A percentile compares a stretch with the other conserved stretches of the same genome.
phyloP scores from a whole-genome alignment of 2,797 vertebrate genomes.

The Sciurus carolinensis region DNA sequence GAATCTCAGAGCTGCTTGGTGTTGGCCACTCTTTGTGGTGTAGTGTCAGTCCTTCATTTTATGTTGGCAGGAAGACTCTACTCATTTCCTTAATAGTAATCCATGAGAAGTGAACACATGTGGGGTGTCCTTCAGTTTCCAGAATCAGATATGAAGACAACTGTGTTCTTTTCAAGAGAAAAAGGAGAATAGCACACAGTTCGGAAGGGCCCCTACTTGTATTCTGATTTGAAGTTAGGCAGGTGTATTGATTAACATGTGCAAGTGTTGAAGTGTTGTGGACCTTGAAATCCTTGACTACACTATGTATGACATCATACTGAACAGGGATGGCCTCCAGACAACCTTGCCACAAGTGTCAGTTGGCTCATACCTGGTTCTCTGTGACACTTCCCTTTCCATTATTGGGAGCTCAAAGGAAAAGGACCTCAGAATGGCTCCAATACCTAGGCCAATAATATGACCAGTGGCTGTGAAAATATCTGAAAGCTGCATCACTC shows the following conservation, averaged over 20 bases:
- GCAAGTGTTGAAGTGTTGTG: too few relatives aligned
- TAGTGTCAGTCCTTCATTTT: background rate
- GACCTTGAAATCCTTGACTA: too few relatives aligned
- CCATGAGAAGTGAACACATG: background rate
- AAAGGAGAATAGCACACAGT: too few relatives aligned
- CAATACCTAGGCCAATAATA: fast-evolving
- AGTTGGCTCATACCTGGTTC: background rate
- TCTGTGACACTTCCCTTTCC: background rate
- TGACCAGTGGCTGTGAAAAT: background rate
- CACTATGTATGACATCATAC: too few relatives aligned
- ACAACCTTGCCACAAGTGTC: too few relatives aligned
- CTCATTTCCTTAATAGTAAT: fast-evolving
- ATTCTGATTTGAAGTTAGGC: too few relatives aligned
- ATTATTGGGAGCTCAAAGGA: background rate
- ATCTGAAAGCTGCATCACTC: too few relatives aligned
- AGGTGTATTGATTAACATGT: too few relatives aligned
- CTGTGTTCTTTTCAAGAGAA: background rate
- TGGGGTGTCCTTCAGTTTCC: background rate
- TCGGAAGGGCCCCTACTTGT: background rate
- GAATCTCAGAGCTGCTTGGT: too few relatives aligned
- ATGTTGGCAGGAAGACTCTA: background rate
- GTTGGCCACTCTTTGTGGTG: background rate
- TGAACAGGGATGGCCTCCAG: too few relatives aligned
- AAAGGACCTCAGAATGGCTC: background rate
- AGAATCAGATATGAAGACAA: background rate